Evolutionary conservation across 2,113 vertebrate species (phyloP), one percentile per base, ranked within the genome.

Genomic region (Callipepla squamata): DNA sequence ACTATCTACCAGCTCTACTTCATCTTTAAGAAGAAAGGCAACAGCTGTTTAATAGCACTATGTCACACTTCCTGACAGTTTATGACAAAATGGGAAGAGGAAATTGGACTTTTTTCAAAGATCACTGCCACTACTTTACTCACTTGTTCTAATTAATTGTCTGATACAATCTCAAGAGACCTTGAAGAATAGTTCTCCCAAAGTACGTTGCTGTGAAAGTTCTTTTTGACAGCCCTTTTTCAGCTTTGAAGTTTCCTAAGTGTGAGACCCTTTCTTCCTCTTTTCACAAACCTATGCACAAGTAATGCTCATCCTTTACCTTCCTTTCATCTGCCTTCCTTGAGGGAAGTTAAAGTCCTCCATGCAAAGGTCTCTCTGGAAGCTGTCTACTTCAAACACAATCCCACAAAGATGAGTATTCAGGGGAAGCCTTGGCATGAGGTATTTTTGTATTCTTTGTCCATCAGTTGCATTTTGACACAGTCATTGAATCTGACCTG

Each of bases 11-110:
- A 78, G 36, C 3, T 1, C 72, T 78, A 65, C 70, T 80, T 82
- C 87, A 76, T 45, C 21, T 87, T 65, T 59, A 66, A 89, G 62
- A 74, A 88, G 55, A 89, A 85, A 70, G 74, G 83, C 51, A 92
- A 19, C 48, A 80, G 55, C 67, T 87, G 87, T 73, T 93, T 66
- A 79, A 82, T 38, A 80, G 72, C 81, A 73, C 53, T 73, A 19
- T 45, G 59, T 53, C 77, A 85, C 45, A 59, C 42, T 85, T 89
- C 75, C 89, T 89, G 53, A 89, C 89, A 90, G 80, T 57, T 73
- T 72, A 61, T 80, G 73, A 90, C 80, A 93, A 91, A 95, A 90
- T n/a, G 67, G 70, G 59, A 90, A 91, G 74, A 42, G 45, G 70
- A 94, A 96, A 92, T 65, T 50, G 28, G 67, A 81, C 32, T 44